A percentile compares a stretch with the other conserved stretches of the same genome.
Conservation (phyloP, 2,797 vertebrate species). For the Cetoscarus ocellatus region DNA sequence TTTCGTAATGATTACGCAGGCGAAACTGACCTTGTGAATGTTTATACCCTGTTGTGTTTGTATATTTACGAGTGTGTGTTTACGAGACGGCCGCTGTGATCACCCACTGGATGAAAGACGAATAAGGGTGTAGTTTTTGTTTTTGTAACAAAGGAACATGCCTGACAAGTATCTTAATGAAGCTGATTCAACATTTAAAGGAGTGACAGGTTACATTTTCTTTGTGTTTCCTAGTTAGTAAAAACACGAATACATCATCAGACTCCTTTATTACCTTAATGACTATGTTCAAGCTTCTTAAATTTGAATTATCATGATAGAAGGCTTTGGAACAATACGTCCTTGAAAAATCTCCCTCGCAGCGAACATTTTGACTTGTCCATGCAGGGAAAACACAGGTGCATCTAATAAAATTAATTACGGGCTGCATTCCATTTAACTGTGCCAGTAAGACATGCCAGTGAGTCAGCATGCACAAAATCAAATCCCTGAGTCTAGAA, state of each 20-base stretch:
- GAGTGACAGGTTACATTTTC: neutral
- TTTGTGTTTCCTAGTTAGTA: too few relatives aligned
- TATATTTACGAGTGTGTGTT: slow-evolving; percentile 64
- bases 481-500: slow-evolving; percentile 14
- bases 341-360: neutral
- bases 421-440: slow-evolving; percentile 17
- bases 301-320: neutral
- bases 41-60: slow-evolving; percentile 52
- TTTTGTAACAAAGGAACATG: neutral
- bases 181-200: slow-evolving; percentile 15
- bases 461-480: neutral
- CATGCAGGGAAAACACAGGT: slow-evolving; percentile 9
- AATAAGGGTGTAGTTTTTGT: slow-evolving; percentile 3
- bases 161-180: neutral
- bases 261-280: too few relatives aligned
- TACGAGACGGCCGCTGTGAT: slow-evolving; percentile 52
- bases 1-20: slow-evolving; percentile 41
- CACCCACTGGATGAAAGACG: slow-evolving; percentile 45
- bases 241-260: neutral
- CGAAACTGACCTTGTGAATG: slow-evolving; percentile 59
- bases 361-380: neutral
- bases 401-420: slow-evolving; percentile 24
- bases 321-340: neutral
- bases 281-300: neutral
- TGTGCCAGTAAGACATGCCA: slow-evolving; percentile 21